A percentile compares a stretch with the other conserved stretches of the same genome.
Conservation (phyloP, 2,888 invertebrate genomes). For the Pachliopta kotzebuea region DNA sequence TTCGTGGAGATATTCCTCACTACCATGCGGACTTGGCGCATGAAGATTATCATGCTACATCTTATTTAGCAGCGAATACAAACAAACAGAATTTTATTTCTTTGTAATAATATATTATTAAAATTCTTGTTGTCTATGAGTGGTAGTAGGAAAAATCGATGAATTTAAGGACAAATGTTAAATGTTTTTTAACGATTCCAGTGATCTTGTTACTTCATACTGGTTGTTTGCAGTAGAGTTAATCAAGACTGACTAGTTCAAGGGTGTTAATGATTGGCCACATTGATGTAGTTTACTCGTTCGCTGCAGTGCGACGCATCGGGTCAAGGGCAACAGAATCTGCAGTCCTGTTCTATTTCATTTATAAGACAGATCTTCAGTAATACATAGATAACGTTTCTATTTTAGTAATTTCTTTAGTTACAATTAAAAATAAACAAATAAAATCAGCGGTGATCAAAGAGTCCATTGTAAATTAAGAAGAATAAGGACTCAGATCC, state of each 20-base stretch:
- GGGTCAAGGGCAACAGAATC: constrained; percentile 60
- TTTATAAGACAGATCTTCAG: constrained; percentile 34
- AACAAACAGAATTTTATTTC: no score
- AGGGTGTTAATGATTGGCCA: constrained; percentile 23
- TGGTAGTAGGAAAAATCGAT: background rate
- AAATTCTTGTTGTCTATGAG: no score
- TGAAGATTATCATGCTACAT: no score
- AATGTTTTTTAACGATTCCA: background rate
- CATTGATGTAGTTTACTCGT: constrained; percentile 37
- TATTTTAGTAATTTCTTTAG: no score
- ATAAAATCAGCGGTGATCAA: no score
- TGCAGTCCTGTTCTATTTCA: constrained; percentile 47
- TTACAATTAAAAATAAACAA: no score
- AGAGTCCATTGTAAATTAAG: no score
- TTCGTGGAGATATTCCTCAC: no score
- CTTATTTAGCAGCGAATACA: no score
- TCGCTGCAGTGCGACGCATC: constrained; percentile 51
- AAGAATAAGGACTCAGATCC: no score
- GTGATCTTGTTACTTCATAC: background rate
- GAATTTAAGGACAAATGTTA: background rate
- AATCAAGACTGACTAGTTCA: constrained; percentile 25
- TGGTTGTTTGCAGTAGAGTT: constrained; percentile 9
- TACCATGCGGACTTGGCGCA: no score
- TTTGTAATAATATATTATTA: no score
- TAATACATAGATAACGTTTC: constrained; percentile 12